Conservation (phyloP, 23 tunicate species). For the Aplidium turbinatum region DNA sequence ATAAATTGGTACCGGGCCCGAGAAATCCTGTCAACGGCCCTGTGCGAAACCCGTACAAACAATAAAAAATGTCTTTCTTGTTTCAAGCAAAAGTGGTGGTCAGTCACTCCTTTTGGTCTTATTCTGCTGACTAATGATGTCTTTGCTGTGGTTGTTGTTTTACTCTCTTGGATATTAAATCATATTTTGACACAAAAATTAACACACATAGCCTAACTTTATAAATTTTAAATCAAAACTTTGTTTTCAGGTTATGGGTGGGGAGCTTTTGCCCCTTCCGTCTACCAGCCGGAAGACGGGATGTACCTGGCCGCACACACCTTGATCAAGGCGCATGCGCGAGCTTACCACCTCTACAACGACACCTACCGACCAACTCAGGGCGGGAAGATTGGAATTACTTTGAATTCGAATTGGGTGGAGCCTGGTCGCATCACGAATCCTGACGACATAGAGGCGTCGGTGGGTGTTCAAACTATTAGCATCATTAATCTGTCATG, state of each 20-base stretch:
- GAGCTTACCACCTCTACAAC: slow-evolving; percentile 82
- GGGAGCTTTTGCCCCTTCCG: slow-evolving; percentile 84
- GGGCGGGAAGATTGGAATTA: slow-evolving; percentile 88
- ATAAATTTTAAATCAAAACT: neutral
- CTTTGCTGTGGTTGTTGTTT: no score
- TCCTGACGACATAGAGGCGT: slow-evolving; percentile 82
- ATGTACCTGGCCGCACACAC: slow-evolving; percentile 92
- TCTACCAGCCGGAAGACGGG: slow-evolving; percentile 59
- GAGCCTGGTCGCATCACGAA: slow-evolving; percentile 54
- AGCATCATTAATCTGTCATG: no score
- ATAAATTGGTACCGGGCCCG: no score
- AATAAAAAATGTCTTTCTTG: no score
- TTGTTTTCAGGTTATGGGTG: slow-evolving; percentile 67
- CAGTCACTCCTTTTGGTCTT: no score
- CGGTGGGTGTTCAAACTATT: slow-evolving; percentile 38
- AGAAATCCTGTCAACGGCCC: no score
- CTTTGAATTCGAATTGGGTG: slow-evolving; percentile 90
- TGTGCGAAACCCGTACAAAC: no score
- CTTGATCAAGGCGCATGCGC: slow-evolving; percentile 86
- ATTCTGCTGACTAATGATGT: no score
- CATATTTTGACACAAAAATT: neutral
- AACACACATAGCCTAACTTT: neutral
- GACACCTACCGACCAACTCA: slow-evolving; percentile 68
- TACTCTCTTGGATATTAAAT: no score
- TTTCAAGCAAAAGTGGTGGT: no score